Evolutionary conservation across 2,888 invertebrate genomes (phyloP), one percentile per base, ranked within the genome.

Genomic region (Ganaspis brasiliensis): DNA sequence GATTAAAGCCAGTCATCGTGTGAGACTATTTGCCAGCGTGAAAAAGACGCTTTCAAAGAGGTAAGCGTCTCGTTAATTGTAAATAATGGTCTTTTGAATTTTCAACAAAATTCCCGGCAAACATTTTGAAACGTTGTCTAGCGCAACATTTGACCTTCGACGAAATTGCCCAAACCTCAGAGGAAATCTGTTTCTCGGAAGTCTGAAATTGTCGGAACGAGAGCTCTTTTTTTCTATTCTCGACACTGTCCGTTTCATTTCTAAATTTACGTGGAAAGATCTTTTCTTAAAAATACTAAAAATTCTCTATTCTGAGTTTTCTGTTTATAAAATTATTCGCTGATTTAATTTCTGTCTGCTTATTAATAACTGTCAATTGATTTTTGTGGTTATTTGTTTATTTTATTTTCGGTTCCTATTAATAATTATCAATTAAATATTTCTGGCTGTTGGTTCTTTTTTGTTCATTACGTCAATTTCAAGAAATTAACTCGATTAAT

Each of bases 1-100:
- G 67, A 67, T 67, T 67, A 67, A 67, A 67, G 67, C 67, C 67
- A 67, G 40, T 67, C 67, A 56, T 26, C 21, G 21, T 40, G 40
- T 67, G 67, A 40, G 24, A 67, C 67, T 67, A 67, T 67, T 67
- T 67, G 67, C 45, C 67, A 67, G 45, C 67, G 40, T 67, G 45
- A 67, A 67, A 52, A 67, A 67, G 24, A 45, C 67, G 67, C 67
- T 67, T 45, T 67, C 24, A 45, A n/a, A 49, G 45, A 67, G 67
- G 67, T 67, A 67, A 67, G 40, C 21, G 26, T 67, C 67, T 67
- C n/a, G 24, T 67, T 67, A 67, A 67, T 24, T 24, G 24, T 45
- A 67, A 67, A 67, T 67, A 67, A 63, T 63, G 19, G n/a, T n/a
- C 21, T 40, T n/a, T 52, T 0, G 16, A 61, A 35, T 59, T 35